These are phyloP conservation scores for Gryon sp. DNA, from an alignment of 1,140 invertebrate species.

Conservation along the genomic window DNA sequence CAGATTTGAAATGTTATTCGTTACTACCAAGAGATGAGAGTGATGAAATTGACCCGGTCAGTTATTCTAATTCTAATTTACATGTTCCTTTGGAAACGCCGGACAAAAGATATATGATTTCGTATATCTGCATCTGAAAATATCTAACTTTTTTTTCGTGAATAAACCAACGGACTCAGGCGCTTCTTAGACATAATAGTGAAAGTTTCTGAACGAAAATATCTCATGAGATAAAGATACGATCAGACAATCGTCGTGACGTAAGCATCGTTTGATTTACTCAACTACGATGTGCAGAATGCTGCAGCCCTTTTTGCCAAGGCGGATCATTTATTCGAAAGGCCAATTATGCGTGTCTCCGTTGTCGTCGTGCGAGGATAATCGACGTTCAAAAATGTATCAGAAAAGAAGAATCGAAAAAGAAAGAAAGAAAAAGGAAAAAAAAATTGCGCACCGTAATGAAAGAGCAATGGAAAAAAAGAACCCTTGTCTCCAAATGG, in stretches of 20 bases:
- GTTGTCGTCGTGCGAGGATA: conserved; percentile 30
- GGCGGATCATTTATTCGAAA: conserved; percentile 35
- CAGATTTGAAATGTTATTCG: too few species aligned
- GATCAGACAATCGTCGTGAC: conserved; percentile 56
- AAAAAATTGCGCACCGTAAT: neutral
- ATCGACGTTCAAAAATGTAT: conserved; percentile 17
- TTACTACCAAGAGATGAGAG: too few species aligned
- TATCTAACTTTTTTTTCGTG: neutral
- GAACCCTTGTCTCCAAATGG: conserved; percentile 34
- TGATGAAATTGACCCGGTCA: too few species aligned
- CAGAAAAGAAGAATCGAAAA: too few species aligned
- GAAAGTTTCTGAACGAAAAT: conserved; percentile 52
- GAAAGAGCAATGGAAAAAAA: too few species aligned
- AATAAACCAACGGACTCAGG: too few species aligned
- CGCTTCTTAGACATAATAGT: conserved; percentile 59
- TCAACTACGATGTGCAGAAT: neutral
- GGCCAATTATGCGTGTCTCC: conserved; percentile 32
- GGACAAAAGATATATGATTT: too few species aligned
- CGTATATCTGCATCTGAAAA: too few species aligned
- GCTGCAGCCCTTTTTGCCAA: conserved; percentile 32
- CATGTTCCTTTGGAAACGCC: too few species aligned
- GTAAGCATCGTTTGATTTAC: conserved; percentile 58
- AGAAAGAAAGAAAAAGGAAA: too few species aligned
- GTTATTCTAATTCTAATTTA: too few species aligned
- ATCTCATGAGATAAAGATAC: conserved; percentile 56